Conservation (phyloP, 1,140 invertebrate species). For the Bicyclus anynana region DNA sequence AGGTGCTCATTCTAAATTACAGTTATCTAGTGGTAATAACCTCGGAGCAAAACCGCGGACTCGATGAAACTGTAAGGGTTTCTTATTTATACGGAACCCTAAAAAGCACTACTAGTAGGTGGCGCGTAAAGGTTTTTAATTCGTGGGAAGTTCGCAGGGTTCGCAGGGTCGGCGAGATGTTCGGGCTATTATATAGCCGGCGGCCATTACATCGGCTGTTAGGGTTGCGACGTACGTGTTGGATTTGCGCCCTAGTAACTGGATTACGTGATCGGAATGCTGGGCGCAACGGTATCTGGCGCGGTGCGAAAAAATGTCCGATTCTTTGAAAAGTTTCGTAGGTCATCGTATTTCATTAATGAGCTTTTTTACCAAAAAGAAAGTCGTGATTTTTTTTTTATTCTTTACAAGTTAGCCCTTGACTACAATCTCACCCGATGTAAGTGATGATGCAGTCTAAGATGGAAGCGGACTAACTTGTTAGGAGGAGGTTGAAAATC, state of each 20-base stretch:
- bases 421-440: no score
- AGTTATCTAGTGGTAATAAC: no score
- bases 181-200: constrained; percentile 44
- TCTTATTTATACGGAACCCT: no score
- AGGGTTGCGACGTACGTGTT: constrained; percentile 57
- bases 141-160: constrained; percentile 39
- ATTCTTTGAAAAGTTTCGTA: constrained; percentile 1
- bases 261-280: constrained; percentile 48
- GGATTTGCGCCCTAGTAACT: constrained; percentile 57
- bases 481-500: no score
- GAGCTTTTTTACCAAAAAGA: not conserved
- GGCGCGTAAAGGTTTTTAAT: constrained; percentile 53
- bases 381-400: no score
- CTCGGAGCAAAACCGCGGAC: no score
- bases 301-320: constrained; percentile 6
- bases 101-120: no score
- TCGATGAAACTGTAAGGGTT: no score
- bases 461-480: no score
- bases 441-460: no score
- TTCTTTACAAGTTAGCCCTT: no score
- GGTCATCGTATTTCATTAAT: not conserved
- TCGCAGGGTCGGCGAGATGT: constrained; percentile 36
- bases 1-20: no score
- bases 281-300: constrained; percentile 16
- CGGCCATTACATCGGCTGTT: constrained; percentile 61